Base-by-base conservation (phyloP, 2,113 vertebrate genomes). In the Sapayoa aenigma region DNA sequence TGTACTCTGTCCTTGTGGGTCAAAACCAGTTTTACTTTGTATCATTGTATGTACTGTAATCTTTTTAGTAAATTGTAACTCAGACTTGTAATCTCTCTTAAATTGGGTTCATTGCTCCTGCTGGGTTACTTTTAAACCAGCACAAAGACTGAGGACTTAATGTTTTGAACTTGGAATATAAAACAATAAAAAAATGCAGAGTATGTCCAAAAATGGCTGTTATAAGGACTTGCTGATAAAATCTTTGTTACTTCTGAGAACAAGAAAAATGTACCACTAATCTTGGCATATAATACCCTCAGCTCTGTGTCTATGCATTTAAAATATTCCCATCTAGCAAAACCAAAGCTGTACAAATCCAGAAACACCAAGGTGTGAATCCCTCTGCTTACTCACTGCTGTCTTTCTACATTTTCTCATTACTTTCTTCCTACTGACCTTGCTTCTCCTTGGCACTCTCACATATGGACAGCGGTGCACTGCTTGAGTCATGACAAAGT, bases 401-500 rank as follows among this genome's bases (percentile, higher is more conserved):
- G n/a, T 44, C 59, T 78, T 80, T 47, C 24, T 35, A 46, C 7
- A 23, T 71, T 83, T 82, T 92, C 62, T 79, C 39, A 44, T 77
- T 22, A 19, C 17, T 58, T 77, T 67, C 44, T 42, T 86, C 25
- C 41, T 50, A 15, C 1, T 85, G 63, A 60, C 72, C 75, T 71
- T 58, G 46, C 33, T 41, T 80, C 22, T 93, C 30, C 49, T 63
- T 77, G 72, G 42, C 39, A 74, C 42, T 46, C 46, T 73, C 63
- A 37, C 30, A 37, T 21, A 62, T 0, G 0, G 28, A 49, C 0
- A 5, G 28, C 47, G 27, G 9, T 33, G 30, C 24, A 9, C 53
- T 58, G 79, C 65, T 89, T 52, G 39, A 71, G 56, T 44, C 33
- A 30, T 47, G 42, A 72, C 62, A 63, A 84, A 50, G 12, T 62